phyloP scores from a whole-genome alignment of 2,888 invertebrate genomes.

The Agelastica alni region DNA sequence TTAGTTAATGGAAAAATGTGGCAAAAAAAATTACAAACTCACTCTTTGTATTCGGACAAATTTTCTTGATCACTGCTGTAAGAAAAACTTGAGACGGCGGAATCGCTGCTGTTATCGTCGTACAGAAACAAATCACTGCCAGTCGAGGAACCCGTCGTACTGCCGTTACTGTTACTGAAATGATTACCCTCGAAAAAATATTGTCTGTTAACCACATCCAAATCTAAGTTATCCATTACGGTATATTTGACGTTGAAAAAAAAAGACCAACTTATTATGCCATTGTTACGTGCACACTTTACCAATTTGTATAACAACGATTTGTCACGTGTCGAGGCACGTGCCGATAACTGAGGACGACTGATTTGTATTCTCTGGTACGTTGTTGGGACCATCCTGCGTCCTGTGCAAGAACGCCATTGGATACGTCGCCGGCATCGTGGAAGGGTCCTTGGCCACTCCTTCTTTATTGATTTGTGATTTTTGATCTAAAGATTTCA shows the following conservation, averaged over 20 bases:
- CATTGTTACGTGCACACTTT: too few relatives aligned
- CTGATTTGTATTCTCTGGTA: slow-evolving; percentile 43
- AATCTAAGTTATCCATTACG: slow-evolving; percentile 69
- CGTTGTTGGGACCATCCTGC: slow-evolving; percentile 30
- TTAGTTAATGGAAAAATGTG: too few relatives aligned
- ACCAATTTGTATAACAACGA: slow-evolving; percentile 18
- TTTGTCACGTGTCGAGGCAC: slow-evolving; percentile 38
- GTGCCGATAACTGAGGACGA: slow-evolving; percentile 40
- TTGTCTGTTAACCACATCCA: slow-evolving; percentile 70
- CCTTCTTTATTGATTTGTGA: slow-evolving; percentile 36
- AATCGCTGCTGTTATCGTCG: slow-evolving; percentile 65
- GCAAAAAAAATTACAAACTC: slow-evolving; percentile 44
- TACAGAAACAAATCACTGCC: slow-evolving; percentile 74
- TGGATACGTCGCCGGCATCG: slow-evolving; percentile 40
- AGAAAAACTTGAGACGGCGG: slow-evolving; percentile 66
- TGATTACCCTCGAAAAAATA: slow-evolving; percentile 63
- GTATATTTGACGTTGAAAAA: too few relatives aligned
- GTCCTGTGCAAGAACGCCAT: slow-evolving; percentile 30
- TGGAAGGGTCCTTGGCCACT: slow-evolving; percentile 28
- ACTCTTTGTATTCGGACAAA: slow-evolving; percentile 70
- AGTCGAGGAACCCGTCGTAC: slow-evolving; percentile 64
- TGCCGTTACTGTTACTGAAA: slow-evolving; percentile 58
- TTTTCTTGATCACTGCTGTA: slow-evolving; percentile 86
- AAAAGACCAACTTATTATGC: too few relatives aligned
- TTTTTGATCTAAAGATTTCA: too few relatives aligned